Evolutionary conservation across 2,888 invertebrate genomes (phyloP), one percentile per base, ranked within the genome.

Genomic region (Sphinx pinastri): DNA sequence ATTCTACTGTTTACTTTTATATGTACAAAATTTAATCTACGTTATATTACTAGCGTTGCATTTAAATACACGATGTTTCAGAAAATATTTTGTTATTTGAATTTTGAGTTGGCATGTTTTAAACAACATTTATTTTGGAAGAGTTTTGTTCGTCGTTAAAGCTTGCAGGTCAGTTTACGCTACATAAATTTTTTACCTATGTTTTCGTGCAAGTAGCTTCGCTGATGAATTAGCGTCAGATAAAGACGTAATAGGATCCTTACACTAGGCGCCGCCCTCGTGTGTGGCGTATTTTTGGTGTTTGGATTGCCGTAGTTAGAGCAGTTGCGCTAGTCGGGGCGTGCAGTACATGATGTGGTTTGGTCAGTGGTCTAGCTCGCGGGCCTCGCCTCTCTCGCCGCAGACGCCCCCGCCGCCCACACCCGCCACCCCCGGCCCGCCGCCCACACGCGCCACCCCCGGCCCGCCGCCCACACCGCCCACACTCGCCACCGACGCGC

Each of bases 61-160:
- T 90, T 89, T 85, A 90, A 93, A 86, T 89, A 81, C 75, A 91
- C 82, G 82, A 88, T 90, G 90, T 92, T 91, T 87, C 81, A 84
- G 80, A 89, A 84, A 82, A 75, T 72, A 75, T 73, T 74, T 77
- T 81, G 80, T 83, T 82, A 81, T 87, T 88, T 86, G 78, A 80
- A 79, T 86, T 84, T 87, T 85, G 81, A 74, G 79, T 87, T 86
- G 83, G 81, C 81, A 83, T 81, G 75, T 82, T 90, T 87, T 84
- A 72, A 76, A 81, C 79, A 77, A 87, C 93, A 92, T 94, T 94
- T 94, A 93, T 94, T 94, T 94, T 94, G 94, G 94, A 94, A 93
- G 94, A 93, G 86, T 90, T 84, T 82, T 82, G 81, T 91, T 90
- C 74, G 73, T 77, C 75, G 79, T 81, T 79, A 73, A 75, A 71